Base-by-base conservation (phyloP, 2,113 vertebrate genomes). In the Camelus dromedarius region DNA sequence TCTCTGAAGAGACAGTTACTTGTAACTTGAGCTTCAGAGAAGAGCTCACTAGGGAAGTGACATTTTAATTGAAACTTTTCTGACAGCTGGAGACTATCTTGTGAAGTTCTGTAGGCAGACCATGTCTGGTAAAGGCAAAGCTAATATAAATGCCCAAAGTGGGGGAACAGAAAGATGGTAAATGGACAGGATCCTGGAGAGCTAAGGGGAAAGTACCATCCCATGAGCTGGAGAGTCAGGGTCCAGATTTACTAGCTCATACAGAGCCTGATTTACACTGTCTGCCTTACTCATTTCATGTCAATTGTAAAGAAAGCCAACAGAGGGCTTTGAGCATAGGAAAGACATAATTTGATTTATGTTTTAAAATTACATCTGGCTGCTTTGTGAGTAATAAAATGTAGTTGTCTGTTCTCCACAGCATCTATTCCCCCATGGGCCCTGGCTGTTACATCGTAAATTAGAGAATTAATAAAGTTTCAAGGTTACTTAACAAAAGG, bases 321-420 rank as follows among this genome's bases (percentile, higher is more conserved):
- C 6, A 50, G 79, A 75, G 48, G 16, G 6, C 8, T 60, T 82
- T 69, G 48, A 92, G 13, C 11, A 84, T 24, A 76, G 42, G 84
- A 93, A 64, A 5, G 2, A 9, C n/a, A 60, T 46, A 72, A 56
- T 54, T 2, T 67, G 24, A 90, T 52, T 95, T 91, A 81, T 76
- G 5, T 96, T 95, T 89, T 30, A 86, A 91, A 91, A 67, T 56
- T 62, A 62, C 6, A 88, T 52, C n/a, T 73, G 38, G 32, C 16
- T 87, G 12, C 4, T 70, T 84, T 84, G 56, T 54, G 46, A 0
- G 7, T 88, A 84, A 62, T 64, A 48, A 87, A 75, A 11, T 80
- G 3, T 67, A 62, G 20, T 62, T 83, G 6, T 56, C 30, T 50
- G 4, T 92, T 66, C n/a, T 89, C 28, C 24, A 46, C 3, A 84